Evolutionary conservation across 2,797 vertebrate species (phyloP), one percentile per base, ranked within the genome.

Genomic region (Alfaro cultratus): DNA sequence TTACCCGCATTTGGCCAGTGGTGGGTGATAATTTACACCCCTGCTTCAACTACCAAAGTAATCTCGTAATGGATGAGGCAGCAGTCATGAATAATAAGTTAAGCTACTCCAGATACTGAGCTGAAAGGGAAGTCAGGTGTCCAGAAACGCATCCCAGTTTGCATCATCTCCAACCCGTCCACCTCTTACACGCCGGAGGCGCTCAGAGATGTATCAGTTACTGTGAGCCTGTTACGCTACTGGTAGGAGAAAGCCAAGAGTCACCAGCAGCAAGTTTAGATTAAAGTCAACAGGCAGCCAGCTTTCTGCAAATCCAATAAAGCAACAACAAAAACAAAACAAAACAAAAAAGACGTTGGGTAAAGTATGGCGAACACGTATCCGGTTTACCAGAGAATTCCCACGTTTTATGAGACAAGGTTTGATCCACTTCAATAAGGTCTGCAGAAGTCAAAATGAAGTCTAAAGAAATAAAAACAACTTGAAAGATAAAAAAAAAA

Each of bases 221-320:
- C 81, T 49, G 80, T 72, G 83, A 88, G 81, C 75, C 29, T 74
- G 81, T 88, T 74, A 71, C 74, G 67, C 43, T 53, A 80, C 78
- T 60, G 4, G 45, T 79, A 70, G 81, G 72, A 82, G 78, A 75
- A 57, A 67, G 85, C 51, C 74, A 78, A 39, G 75, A 80, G 43
- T 88, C 83, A 73, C 77, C 46, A 43, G 43, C 77, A 67, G 46
- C 74, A 74, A 60, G 53, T 80, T 82, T 51, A 78, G 80, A 90
- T 85, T 85, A 79, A 88, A 87, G 83, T 77, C 55, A 82, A 86
- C 83, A 77, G 46, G 71, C 16, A 1, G 57, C 51, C 1, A 73
- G 79, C 75, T 73, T 62, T 76, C 36, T 23, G 43, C 68, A 49
- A 73, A 82, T 77, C 76, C 79, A 78, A 85, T 86, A 83, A 82